These are phyloP conservation scores for Patiria pectinifera DNA, from an alignment of 53 echinoderm and acorn worm genomes.

Conservation along the genomic window DNA sequence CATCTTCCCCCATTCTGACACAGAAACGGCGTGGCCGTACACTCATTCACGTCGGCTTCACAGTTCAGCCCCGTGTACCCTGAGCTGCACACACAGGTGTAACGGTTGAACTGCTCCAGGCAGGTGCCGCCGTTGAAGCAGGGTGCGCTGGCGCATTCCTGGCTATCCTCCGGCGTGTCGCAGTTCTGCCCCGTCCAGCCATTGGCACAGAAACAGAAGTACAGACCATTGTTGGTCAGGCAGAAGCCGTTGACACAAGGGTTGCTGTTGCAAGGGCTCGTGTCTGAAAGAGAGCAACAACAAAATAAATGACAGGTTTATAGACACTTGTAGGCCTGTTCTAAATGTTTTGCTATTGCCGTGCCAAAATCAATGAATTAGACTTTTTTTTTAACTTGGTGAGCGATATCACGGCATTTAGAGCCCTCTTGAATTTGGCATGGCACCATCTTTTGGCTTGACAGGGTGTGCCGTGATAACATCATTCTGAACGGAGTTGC, in stretches of 20 bases:
- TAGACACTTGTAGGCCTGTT: not conserved
- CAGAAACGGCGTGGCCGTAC: not conserved
- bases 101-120: constrained; percentile 62
- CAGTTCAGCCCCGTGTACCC: constrained; percentile 55
- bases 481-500: no score
- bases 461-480: no score
- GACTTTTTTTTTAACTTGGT: no score
- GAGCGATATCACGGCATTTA: no score
- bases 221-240: constrained; percentile 20
- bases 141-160: constrained; percentile 62
- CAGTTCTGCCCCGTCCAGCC: constrained; percentile 74
- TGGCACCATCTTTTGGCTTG: no score
- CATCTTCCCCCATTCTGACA: constrained; percentile 68
- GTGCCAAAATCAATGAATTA: no score
- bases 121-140: constrained; percentile 72
- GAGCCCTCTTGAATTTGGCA: no score
- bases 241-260: constrained; percentile 80
- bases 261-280: constrained; percentile 67
- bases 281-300: constrained; percentile 48
- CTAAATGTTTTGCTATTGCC: not conserved
- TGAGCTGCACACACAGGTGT: constrained; percentile 41
- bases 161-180: constrained; percentile 38
- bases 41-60: constrained; percentile 55
- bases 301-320: not conserved
- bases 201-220: constrained; percentile 38